Percentiles rank a stretch among this genome's conserved stretches.
These are phyloP conservation scores for Watersipora subatra DNA, from an alignment of 1,140 invertebrate species.

Conservation along the genomic window DNA sequence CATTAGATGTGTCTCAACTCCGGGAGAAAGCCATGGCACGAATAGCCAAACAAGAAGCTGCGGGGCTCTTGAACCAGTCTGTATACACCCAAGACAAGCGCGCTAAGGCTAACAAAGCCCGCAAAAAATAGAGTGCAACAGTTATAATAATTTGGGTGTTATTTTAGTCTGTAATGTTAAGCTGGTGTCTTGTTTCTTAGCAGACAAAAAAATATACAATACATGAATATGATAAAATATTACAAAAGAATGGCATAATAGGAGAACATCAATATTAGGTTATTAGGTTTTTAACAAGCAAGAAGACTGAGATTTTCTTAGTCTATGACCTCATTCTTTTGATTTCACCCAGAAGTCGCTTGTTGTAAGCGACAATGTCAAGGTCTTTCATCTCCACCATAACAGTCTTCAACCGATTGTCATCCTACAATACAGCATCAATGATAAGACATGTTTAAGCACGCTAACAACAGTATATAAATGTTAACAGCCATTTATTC, in stretches of 20 bases:
- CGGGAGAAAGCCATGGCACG: background rate
- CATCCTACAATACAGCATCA: constrained; percentile 50
- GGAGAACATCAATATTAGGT: no score
- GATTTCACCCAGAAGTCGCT: background rate
- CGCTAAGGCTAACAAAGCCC: no score
- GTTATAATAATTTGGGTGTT: no score
- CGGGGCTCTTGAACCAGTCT: background rate
- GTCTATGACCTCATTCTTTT: no score
- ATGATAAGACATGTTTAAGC: constrained; percentile 7
- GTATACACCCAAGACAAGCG: background rate
- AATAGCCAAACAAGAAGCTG: background rate
- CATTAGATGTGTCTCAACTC: background rate
- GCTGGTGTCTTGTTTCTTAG: no score
- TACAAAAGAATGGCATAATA: no score
- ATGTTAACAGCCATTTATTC: background rate
- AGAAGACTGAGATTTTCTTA: no score
- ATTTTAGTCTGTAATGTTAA: no score
- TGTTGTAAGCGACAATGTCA: background rate
- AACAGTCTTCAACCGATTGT: constrained; percentile 61
- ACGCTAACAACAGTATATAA: background rate
- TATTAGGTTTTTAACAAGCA: no score
- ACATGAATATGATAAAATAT: no score
- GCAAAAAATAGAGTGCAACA: no score
- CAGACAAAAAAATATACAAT: no score
- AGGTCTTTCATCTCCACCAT: constrained; percentile 47